These are phyloP conservation scores for Halcyon senegalensis DNA, from an alignment of 2,113 vertebrate genomes.

Conservation along the genomic window DNA sequence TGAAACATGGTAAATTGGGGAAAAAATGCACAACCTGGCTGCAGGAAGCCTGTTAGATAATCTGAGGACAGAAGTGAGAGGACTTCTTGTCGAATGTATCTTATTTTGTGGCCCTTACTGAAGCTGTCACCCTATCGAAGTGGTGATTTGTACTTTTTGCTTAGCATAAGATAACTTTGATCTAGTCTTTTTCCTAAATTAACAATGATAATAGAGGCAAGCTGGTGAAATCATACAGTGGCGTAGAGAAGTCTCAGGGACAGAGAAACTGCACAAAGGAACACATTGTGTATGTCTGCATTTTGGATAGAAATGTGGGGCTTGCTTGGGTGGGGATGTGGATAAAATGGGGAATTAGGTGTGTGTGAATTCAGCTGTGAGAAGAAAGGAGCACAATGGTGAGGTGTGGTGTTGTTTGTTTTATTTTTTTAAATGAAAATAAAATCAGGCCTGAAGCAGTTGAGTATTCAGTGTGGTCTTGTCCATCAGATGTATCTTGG, in stretches of 20 bases:
- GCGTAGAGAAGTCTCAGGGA: neutral
- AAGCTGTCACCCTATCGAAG: neutral
- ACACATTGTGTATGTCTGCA: rapidly evolving
- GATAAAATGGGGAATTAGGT: neutral
- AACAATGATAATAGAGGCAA: neutral
- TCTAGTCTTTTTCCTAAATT: neutral
- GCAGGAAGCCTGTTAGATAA: neutral
- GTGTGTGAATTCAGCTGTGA: neutral
- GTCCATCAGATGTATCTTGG: neutral
- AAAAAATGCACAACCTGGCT: neutral
- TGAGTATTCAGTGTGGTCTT: neutral
- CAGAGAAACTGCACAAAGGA: neutral
- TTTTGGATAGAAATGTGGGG: neutral
- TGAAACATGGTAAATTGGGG: neutral
- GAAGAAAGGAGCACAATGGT: neutral
- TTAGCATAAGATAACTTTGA: neutral
- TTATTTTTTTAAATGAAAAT: neutral
- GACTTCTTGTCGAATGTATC: neutral
- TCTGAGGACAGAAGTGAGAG: neutral
- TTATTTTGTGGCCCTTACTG: neutral
- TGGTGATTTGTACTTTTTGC: neutral
- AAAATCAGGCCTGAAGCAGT: neutral
- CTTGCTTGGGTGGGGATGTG: neutral
- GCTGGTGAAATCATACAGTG: neutral
- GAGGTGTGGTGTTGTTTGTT: neutral